These are phyloP conservation scores for Archocentrus centrarchus DNA, from an alignment of 2,113 vertebrate genomes.

Conservation along the genomic window DNA sequence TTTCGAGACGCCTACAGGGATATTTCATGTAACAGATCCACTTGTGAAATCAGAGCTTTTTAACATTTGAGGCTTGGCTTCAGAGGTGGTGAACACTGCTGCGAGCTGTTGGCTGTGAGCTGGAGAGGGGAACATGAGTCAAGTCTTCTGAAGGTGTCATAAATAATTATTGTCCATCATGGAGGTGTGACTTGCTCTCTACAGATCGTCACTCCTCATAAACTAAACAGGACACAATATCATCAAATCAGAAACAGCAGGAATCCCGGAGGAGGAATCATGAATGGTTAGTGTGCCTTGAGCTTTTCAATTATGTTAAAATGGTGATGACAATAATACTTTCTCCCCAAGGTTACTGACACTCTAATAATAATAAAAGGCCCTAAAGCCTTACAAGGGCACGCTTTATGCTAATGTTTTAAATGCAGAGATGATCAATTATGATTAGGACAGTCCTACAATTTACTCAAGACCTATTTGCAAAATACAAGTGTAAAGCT, in stretches of 20 bases:
- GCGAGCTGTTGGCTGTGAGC: constrained; percentile 10
- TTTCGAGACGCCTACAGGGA: constrained; percentile 62
- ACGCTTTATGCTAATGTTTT: neutral
- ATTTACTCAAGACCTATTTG: neutral
- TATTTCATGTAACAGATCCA: constrained; percentile 57
- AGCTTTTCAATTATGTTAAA: neutral
- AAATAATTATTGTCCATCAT: neutral
- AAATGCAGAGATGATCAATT: neutral
- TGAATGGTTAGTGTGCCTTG: neutral
- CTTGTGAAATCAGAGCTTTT: constrained; percentile 69
- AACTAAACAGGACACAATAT: neutral
- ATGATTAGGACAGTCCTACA: neutral
- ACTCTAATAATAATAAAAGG: neutral
- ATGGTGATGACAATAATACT: fast-evolving
- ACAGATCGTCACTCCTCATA: neutral
- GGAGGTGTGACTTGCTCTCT: neutral
- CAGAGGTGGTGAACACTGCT: constrained; percentile 39
- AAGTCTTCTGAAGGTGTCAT: neutral
- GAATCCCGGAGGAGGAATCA: neutral
- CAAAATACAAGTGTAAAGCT: neutral
- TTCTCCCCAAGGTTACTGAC: neutral
- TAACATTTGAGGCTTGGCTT: constrained; percentile 64
- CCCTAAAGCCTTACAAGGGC: neutral
- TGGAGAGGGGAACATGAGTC: neutral
- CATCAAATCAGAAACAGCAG: neutral